A percentile compares a stretch with the other conserved stretches of the same genome.
These are phyloP conservation scores for Drosophila prostipennis DNA, from an alignment of 2,888 invertebrate species.

Conservation along the genomic window DNA sequence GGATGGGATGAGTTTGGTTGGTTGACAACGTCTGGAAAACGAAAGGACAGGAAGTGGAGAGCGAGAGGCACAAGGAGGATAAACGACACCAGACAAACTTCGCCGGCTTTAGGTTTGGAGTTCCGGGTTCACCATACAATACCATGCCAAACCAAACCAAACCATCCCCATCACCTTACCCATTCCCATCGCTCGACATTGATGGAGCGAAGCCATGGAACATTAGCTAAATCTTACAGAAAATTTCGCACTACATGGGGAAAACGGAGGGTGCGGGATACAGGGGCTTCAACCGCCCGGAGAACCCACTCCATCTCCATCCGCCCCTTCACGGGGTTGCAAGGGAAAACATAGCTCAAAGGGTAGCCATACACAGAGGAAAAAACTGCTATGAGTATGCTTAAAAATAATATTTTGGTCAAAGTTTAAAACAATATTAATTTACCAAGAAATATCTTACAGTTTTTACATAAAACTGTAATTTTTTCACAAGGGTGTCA, in stretches of 20 bases:
- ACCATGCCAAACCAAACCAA: slow-evolving; percentile 4
- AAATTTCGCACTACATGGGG: slow-evolving; percentile 55
- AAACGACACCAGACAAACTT: slow-evolving; percentile 39
- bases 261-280: neutral
- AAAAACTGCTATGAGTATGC: neutral
- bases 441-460: too few species aligned
- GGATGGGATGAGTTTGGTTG: neutral
- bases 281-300: slow-evolving; percentile 1
- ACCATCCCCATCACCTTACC: neutral
- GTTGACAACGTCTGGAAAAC: slow-evolving; percentile 24
- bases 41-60: slow-evolving; percentile 1
- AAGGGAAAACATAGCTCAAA: slow-evolving; percentile 3
- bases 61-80: slow-evolving; percentile 4
- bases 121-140: slow-evolving; percentile 24
- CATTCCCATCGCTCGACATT: slow-evolving; percentile 46
- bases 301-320: neutral
- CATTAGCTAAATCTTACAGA: slow-evolving; percentile 71
- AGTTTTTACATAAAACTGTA: too few species aligned
- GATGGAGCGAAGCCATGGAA: slow-evolving; percentile 69
- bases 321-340: slow-evolving; percentile 38
- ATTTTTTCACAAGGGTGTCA: too few species aligned
- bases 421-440: too few species aligned
- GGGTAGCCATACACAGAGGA: slow-evolving; percentile 8
- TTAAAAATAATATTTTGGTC: too few species aligned
- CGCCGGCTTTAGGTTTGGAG: slow-evolving; percentile 19